A percentile compares a stretch with the other conserved stretches of the same genome.
Conservation (phyloP, 2,797 vertebrate species). For the Bovichtus diacanthus region DNA sequence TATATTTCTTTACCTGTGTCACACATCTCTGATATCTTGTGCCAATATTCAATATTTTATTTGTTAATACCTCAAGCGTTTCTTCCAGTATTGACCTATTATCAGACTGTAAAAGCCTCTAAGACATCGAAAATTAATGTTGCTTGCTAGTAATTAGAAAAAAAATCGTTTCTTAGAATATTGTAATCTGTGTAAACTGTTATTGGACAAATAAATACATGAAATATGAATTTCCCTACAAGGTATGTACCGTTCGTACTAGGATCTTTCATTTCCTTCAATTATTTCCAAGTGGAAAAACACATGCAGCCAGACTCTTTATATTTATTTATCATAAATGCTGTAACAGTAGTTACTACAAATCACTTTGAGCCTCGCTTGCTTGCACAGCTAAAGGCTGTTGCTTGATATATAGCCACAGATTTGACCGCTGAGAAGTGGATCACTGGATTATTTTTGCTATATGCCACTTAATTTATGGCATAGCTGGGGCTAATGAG, state of each 20-base stretch:
- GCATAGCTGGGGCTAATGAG: conserved; percentile 76
- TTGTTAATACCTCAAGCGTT: conserved; percentile 2
- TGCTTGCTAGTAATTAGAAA: neutral
- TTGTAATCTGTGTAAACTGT: neutral
- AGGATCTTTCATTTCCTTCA: neutral
- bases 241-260: rapidly evolving
- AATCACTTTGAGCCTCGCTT: neutral
- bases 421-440: conserved; percentile 53
- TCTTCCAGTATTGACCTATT: neutral
- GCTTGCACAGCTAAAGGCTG: conserved; percentile 1
- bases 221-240: neutral
- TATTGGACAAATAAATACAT: neutral
- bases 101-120: neutral
- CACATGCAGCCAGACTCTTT: neutral
- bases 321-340: neutral
- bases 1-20: neutral
- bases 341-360: neutral
- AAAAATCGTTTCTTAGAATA: neutral
- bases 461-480: conserved; percentile 71
- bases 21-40: neutral
- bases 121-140: neutral
- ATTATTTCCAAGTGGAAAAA: neutral
- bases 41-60: neutral
- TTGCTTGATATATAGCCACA: conserved; percentile 43
- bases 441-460: conserved; percentile 69